These are phyloP conservation scores for Tetraodon nigroviridis DNA, from an alignment of 2,113 vertebrate genomes.

Conservation along the genomic window DNA sequence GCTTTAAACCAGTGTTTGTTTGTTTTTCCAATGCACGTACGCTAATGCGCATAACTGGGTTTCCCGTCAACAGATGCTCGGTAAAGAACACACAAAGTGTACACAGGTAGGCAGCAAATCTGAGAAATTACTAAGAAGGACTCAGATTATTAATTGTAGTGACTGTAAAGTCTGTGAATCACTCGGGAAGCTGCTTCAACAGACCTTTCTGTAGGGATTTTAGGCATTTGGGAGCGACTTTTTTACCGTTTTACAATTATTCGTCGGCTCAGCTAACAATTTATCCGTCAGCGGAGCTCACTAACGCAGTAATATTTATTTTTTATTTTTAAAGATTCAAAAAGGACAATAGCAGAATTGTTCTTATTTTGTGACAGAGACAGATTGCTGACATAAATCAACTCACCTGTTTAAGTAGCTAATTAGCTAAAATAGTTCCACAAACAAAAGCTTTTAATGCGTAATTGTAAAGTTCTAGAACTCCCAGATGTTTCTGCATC, in stretches of 20 bases:
- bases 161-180: not conserved
- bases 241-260: not conserved
- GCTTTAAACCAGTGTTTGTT: no score
- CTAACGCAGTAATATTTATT: not conserved
- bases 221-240: not conserved
- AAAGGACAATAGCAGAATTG: no score
- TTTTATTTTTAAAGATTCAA: not conserved
- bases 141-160: no score
- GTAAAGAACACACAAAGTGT: not conserved
- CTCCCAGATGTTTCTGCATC: slow-evolving; percentile 11
- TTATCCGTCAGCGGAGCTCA: no score
- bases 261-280: no score
- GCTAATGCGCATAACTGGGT: slow-evolving; percentile 1
- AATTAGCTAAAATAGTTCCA: not conserved
- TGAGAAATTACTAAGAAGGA: not conserved
- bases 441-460: not conserved
- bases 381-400: no score
- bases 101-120: not conserved
- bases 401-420: no score
- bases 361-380: no score
- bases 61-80: slow-evolving; percentile 19
- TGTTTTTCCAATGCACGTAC: not conserved
- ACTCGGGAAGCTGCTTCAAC: not conserved
- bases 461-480: not conserved
- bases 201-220: not conserved